Evolutionary conservation across 92 coral and sea anemone species (phyloP).

Genomic region (Chrysogorgia sp.): DNA sequence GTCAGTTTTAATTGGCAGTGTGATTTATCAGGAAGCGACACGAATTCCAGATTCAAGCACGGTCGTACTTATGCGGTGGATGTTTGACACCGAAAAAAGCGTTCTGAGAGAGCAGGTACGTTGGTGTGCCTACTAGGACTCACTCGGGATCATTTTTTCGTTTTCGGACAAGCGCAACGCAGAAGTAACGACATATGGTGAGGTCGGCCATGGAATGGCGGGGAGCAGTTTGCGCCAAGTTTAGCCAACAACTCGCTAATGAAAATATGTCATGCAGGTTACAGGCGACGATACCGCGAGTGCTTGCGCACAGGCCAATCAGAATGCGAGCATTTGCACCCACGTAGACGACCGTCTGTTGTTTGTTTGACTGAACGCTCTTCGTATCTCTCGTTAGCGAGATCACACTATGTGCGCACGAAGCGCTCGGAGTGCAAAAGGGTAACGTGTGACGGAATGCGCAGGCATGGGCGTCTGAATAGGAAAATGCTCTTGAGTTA

Average conservation of each 20-base stretch:
- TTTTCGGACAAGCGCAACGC: not conserved
- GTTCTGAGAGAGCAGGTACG: not conserved
- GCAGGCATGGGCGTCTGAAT: not conserved
- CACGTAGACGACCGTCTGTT: constrained; percentile 38
- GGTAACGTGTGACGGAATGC: not conserved
- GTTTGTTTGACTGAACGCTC: constrained; percentile 24
- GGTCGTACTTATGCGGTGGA: not conserved
- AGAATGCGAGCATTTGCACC: not conserved
- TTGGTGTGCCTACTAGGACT: not conserved
- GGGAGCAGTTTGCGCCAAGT: constrained; percentile 33
- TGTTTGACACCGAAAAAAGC: not conserved
- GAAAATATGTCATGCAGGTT: constrained; percentile 18
- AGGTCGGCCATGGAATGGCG: constrained; percentile 11
- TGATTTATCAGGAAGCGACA: constrained; percentile 53
- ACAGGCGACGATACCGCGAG: constrained; percentile 23
- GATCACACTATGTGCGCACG: constrained; percentile 8
- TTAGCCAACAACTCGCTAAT: constrained; percentile 26
- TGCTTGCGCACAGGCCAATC: constrained; percentile 13
- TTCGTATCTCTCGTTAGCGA: not conserved
- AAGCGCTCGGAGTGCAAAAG: not conserved
- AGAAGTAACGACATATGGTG: constrained; percentile 26
- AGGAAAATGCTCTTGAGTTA: constrained; percentile 25
- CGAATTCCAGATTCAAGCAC: constrained; percentile 32
- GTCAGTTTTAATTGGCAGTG: constrained; percentile 38
- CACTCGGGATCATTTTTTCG: not conserved